Percentiles rank a stretch among this genome's conserved stretches.
phyloP scores from a whole-genome alignment of 1,140 invertebrate species.

The Anastrepha ludens region DNA sequence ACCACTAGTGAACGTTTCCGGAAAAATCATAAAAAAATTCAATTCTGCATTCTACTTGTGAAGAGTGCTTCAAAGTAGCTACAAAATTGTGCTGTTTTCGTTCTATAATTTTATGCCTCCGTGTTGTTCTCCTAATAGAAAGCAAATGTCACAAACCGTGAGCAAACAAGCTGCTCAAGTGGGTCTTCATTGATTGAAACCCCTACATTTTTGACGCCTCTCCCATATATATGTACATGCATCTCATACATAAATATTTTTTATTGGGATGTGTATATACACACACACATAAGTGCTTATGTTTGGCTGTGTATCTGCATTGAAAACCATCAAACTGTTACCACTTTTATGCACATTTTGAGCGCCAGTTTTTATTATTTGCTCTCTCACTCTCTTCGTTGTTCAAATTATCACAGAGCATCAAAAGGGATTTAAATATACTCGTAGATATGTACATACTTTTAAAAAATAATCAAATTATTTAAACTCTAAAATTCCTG shows the following conservation, averaged over 20 bases:
- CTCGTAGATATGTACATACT: no score
- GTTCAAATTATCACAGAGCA: neutral
- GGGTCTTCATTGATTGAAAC: slow-evolving; percentile 17
- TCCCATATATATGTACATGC: neutral
- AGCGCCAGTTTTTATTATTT: neutral
- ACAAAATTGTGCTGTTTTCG: neutral
- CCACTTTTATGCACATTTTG: slow-evolving; percentile 16
- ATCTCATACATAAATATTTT: neutral
- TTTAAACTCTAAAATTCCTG: no score
- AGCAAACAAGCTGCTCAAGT: neutral
- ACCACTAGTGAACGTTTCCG: neutral
- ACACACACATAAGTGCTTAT: neutral
- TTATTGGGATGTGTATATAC: neutral
- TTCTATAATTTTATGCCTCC: neutral
- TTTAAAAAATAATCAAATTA: no score
- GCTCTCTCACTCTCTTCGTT: neutral
- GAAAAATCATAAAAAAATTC: neutral
- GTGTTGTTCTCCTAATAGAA: slow-evolving; percentile 12
- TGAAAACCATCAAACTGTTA: neutral
- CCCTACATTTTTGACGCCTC: slow-evolving; percentile 6
- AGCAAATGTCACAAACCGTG: slow-evolving; percentile 14
- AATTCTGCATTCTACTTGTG: slow-evolving; percentile 32
- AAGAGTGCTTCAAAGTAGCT: slow-evolving; percentile 33
- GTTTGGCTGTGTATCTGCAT: neutral
- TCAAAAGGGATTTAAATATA: neutral